Percentiles rank a stretch among this genome's conserved stretches.
Evolutionary conservation across 2,888 invertebrate genomes (phyloP).

Genomic region (Melolontha melolontha): DNA sequence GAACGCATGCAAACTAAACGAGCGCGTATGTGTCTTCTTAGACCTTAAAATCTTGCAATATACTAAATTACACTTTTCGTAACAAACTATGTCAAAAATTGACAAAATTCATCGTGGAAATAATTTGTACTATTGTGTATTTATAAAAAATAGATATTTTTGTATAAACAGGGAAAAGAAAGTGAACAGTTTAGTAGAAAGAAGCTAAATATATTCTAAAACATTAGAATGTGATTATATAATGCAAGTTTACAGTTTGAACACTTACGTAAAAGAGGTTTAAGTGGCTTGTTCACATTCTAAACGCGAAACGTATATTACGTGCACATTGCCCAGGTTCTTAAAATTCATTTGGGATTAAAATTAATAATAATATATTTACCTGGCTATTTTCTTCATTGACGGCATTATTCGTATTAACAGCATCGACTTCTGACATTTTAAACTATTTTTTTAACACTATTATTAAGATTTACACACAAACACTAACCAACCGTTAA

Average conservation of each 20-base stretch:
- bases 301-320: constrained; percentile 59
- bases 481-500: constrained; percentile 63
- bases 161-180: constrained; percentile 23
- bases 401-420: constrained; percentile 61
- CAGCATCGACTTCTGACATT: constrained; percentile 65
- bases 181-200: constrained; percentile 24
- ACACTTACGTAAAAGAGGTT: constrained; percentile 51
- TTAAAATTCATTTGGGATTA: constrained; percentile 44
- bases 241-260: constrained; percentile 32
- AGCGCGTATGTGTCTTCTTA: constrained; percentile 47
- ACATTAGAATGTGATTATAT: constrained; percentile 58
- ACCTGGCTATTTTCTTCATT: constrained; percentile 64
- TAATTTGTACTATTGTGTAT: neutral
- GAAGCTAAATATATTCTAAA: constrained; percentile 32
- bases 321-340: constrained; percentile 63
- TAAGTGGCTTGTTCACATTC: constrained; percentile 60
- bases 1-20: constrained; percentile 42
- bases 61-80: constrained; percentile 41
- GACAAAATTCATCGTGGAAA: neutral
- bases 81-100: constrained; percentile 12
- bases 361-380: constrained; percentile 50
- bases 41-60: constrained; percentile 42
- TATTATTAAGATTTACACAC: constrained; percentile 53
- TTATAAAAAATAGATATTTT: constrained; percentile 5
- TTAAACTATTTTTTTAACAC: constrained; percentile 53